These are phyloP conservation scores for Helarctos malayanus DNA, from an alignment of 2,797 vertebrate genomes.

Conservation along the genomic window DNA sequence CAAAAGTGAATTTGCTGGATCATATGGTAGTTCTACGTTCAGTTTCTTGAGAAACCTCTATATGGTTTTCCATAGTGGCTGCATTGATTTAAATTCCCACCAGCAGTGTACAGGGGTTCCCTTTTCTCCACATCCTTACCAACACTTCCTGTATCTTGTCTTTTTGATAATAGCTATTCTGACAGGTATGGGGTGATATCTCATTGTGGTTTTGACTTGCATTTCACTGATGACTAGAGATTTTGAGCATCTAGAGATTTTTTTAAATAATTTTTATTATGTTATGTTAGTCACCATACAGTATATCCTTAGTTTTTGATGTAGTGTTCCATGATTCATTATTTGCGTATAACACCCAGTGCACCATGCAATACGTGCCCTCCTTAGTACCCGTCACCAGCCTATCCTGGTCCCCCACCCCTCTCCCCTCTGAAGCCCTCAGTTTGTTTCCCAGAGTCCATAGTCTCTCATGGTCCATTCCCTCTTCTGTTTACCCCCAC, in stretches of 20 bases:
- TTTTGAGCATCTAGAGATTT: not conserved
- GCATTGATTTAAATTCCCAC: not conserved
- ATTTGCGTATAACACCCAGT: too few relatives aligned
- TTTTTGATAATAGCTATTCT: not conserved
- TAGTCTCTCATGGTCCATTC: too few relatives aligned
- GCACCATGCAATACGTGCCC: too few relatives aligned
- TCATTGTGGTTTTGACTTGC: not conserved
- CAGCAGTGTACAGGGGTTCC: not conserved
- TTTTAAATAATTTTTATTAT: too few relatives aligned
- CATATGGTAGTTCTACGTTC: not conserved
- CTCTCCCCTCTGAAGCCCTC: too few relatives aligned
- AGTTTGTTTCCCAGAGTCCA: too few relatives aligned
- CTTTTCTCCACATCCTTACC: not conserved
- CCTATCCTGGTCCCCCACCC: too few relatives aligned
- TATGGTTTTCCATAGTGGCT: not conserved
- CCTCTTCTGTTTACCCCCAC: too few relatives aligned
- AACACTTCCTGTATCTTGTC: not conserved
- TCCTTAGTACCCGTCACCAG: too few relatives aligned
- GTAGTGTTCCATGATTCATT: too few relatives aligned
- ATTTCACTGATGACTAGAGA: not conserved
- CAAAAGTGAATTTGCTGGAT: not conserved
- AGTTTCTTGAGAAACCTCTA: not conserved
- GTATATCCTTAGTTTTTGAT: too few relatives aligned
- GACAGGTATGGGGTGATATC: not conserved
- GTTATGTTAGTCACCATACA: too few relatives aligned